phyloP scores from a whole-genome alignment of 2,113 vertebrate species.

The Nesoenas mayeri region DNA sequence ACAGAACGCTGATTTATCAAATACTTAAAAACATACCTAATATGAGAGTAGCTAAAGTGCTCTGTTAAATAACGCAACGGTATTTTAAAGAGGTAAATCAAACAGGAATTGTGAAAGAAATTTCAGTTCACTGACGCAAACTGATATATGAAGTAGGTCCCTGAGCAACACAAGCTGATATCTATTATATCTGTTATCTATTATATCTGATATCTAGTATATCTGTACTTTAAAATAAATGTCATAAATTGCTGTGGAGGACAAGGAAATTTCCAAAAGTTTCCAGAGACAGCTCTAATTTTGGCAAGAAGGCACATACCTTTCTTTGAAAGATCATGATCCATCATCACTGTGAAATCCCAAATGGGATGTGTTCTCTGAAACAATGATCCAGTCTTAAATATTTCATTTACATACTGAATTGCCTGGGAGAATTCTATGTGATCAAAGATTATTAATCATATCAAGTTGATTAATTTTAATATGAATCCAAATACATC shows the following conservation, averaged over 20 bases:
- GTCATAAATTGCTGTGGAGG: not conserved
- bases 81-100: not conserved
- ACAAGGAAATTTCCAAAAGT: not conserved
- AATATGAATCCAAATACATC: not conserved
- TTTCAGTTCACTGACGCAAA: not conserved
- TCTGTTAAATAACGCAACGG: not conserved
- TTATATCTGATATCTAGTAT: no score
- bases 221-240: not conserved
- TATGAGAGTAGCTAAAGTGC: not conserved
- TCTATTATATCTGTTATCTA: not conserved
- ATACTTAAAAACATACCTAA: not conserved
- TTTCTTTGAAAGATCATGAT: not conserved
- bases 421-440: conserved; percentile 5
- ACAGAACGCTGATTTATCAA: not conserved
- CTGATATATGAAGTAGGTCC: not conserved
- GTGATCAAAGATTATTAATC: not conserved
- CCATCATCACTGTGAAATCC: not conserved
- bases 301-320: not conserved
- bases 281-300: not conserved
- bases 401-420: not conserved
- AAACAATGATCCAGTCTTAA: conserved; percentile 4
- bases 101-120: not conserved
- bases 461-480: not conserved
- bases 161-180: not conserved
- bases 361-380: not conserved